Evolutionary conservation across 1,140 invertebrate genomes (phyloP), one percentile per base, ranked within the genome.

Genomic region (Penaeus indicus): DNA sequence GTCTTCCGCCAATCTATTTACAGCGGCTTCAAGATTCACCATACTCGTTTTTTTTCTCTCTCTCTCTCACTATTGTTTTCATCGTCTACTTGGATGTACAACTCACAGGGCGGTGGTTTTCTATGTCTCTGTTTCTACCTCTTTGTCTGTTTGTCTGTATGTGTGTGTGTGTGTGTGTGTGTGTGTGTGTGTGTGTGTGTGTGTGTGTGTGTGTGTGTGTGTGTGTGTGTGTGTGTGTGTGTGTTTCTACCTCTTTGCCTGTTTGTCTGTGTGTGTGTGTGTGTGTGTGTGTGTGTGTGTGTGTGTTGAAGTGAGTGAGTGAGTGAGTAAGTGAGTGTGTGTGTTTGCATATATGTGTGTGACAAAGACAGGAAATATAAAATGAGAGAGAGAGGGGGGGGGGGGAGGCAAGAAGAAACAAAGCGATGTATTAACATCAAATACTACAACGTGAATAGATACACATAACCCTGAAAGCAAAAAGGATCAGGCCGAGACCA

Each of bases 101-200:
- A 32, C 32, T 32, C 7, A 4, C 38, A 4, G 4, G 4, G 38
- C 38, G 38, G 38, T 8, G 38, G 38, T 42, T 42, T 42, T 42
- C 7, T 42, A 4, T 42, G 38, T 79, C 77, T 79, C 77, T 79
- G 25, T 79, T n/a, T 80, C 78, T 80, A 38, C 47, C n/a, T 54
- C 78, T 80, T 11, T 80, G 32, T 60, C 78, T 60, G 22, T 25
- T 1, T 80, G 38, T 54, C 42, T 19, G 32, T 80, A 21, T 80
- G 38, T 54, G 32, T 80, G 13, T 54, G 38, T 42, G 19, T 80
- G 11, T 38, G 18, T 80, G 2, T 47, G 16, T 54, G 18, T 22
- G 11, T 27, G 27, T 42, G 63, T 38, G 18, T 8, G 27, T 67
- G 25, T 22, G 62, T 18, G 38, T 19, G 5, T 27, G 0, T 16